These are phyloP conservation scores for Lathronympha strigana DNA, from an alignment of 2,888 invertebrate species.

Conservation along the genomic window DNA sequence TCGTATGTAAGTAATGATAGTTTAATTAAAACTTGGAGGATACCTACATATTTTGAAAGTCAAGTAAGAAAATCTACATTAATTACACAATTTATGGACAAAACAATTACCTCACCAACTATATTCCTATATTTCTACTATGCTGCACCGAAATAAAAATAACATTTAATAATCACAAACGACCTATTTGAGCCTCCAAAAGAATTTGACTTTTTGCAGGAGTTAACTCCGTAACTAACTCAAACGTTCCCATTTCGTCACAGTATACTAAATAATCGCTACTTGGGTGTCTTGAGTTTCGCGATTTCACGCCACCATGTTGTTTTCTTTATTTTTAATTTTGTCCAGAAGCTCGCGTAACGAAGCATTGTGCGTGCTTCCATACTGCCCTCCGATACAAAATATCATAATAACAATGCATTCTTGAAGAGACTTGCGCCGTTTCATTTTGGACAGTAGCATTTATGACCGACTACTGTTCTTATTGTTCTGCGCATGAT, in stretches of 20 bases:
- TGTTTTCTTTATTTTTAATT: slow-evolving; percentile 57
- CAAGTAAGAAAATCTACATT: too few species aligned
- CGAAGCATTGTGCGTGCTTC: slow-evolving; percentile 59
- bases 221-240: slow-evolving; percentile 42
- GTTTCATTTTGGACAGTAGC: slow-evolving; percentile 6
- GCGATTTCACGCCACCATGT: slow-evolving; percentile 63
- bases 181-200: neutral
- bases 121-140: neutral
- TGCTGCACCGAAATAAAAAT: neutral
- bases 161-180: neutral
- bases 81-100: too few species aligned
- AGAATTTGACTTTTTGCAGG: slow-evolving; percentile 24
- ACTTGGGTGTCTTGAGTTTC: slow-evolving; percentile 77
- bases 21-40: too few species aligned
- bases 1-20: too few species aligned
- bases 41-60: too few species aligned
- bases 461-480: slow-evolving; percentile 48
- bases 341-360: slow-evolving; percentile 56
- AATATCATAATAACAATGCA: slow-evolving; percentile 8
- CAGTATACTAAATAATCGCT: slow-evolving; percentile 54
- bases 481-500: slow-evolving; percentile 37
- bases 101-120: too few species aligned
- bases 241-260: slow-evolving; percentile 58
- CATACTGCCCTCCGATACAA: slow-evolving; percentile 34
- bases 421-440: slow-evolving; percentile 11